A percentile compares a stretch with the other conserved stretches of the same genome.
Conservation (phyloP, 2,888 invertebrate species). For the Catotricha subobsoleta region DNA sequence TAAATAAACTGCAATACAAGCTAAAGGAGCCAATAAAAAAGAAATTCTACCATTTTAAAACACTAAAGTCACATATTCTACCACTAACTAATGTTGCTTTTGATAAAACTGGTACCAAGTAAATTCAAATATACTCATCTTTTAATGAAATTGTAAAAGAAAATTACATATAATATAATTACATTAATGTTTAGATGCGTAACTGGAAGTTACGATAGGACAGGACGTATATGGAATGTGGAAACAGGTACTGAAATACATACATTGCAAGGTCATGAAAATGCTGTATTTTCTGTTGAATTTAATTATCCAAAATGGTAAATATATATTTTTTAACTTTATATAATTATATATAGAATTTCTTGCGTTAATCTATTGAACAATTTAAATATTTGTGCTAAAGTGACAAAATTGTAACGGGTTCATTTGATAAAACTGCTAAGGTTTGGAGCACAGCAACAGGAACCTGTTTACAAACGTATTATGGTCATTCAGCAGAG, state of each 20-base stretch:
- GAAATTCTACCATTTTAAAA: conserved; percentile 46
- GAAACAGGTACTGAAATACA: conserved; percentile 47
- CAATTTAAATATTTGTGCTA: conserved; percentile 9
- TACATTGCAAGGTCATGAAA: conserved; percentile 55
- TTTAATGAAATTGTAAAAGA: neutral
- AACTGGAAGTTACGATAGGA: conserved; percentile 69
- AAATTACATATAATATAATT: neutral
- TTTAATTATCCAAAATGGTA: conserved; percentile 63
- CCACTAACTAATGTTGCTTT: conserved; percentile 56
- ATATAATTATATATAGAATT: too few species aligned
- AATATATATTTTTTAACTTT: conserved; percentile 16
- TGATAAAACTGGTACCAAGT: conserved; percentile 47
- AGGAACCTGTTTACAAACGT: conserved; percentile 45
- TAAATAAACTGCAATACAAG: conserved; percentile 43
- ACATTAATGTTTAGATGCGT: conserved; percentile 35
- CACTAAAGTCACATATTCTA: conserved; percentile 45
- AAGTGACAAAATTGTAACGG: conserved; percentile 55
- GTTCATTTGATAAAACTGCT: conserved; percentile 64
- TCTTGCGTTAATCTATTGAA: neutral
- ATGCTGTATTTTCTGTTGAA: conserved; percentile 63
- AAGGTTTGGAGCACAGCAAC: conserved; percentile 52
- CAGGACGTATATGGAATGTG: conserved; percentile 65
- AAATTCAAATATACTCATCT: conserved; percentile 7
- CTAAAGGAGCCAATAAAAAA: conserved; percentile 41
- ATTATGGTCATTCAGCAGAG: conserved; percentile 60